Evolutionary conservation across 2,888 invertebrate species (phyloP), one percentile per base, ranked within the genome.

Genomic region (Stenurella melanura): DNA sequence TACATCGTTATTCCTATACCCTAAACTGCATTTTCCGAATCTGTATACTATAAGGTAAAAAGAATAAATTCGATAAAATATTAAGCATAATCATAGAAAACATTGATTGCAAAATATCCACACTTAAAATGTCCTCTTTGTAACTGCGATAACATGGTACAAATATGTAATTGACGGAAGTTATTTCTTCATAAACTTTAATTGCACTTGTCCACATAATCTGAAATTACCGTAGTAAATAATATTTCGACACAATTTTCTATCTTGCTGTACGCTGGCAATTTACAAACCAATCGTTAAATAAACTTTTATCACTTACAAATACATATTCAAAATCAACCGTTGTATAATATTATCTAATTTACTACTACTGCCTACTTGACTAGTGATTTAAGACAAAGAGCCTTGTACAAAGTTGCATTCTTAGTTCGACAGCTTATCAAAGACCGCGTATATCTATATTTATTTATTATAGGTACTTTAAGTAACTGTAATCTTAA

Each of bases 161-260:
- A 56, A 50, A 30, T 30, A 1, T 30, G 26, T 68, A 68, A 68
- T 68, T 56, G 68, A 56, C 57, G 56, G 68, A 68, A 68, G 56
- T 56, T 57, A 68, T 56, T 30, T 50, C 42, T 30, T 34, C 57
- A 57, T 68, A 68, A 68, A 57, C 3, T 68, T 57, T 67, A 67
- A 67, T 50, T 67, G 67, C 50, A 67, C 50, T 67, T 67, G 67
- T 67, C 50, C 67, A n/a, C 21, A 67, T 42, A 68, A 68, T 68
- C 68, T 68, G 10, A 57, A 68, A 56, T 54, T 68, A 56, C 57
- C 9, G 30, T 10, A 68, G 30, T 68, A 68, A 68, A 68, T 68
- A 68, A 68, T 68, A 56, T 56, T 68, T 68, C 68, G 68, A 68
- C 68, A 68, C 68, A 54, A 30, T 57, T 68, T 56, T 68, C 68